phyloP scores from a whole-genome alignment of 2,113 vertebrate genomes.

The Pseudonaja textilis region DNA sequence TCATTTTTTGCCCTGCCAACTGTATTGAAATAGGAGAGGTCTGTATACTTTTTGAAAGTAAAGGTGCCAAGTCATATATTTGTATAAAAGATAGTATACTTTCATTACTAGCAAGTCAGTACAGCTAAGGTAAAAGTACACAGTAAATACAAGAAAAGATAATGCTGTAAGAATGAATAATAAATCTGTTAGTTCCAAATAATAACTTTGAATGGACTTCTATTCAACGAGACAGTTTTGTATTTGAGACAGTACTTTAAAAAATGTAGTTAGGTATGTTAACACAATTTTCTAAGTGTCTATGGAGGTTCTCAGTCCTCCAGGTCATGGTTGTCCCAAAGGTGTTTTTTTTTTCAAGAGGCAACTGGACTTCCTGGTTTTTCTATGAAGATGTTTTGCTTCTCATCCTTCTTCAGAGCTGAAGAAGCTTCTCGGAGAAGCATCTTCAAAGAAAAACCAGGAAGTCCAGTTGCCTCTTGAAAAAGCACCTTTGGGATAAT shows the following conservation, averaged over 20 bases:
- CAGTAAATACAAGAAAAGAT: neutral
- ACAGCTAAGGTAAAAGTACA: neutral
- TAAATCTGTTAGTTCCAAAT: neutral
- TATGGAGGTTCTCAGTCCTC: too few relatives aligned
- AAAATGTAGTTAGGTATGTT: neutral
- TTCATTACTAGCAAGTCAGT: neutral
- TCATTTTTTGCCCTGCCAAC: neutral
- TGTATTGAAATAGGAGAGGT: neutral
- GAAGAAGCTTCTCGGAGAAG: too few relatives aligned
- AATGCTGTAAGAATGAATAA: neutral
- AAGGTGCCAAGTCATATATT: neutral
- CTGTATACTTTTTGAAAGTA: neutral
- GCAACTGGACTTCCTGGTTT: too few relatives aligned
- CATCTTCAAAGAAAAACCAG: too few relatives aligned
- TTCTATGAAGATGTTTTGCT: too few relatives aligned
- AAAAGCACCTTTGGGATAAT: neutral
- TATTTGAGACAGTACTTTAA: neutral
- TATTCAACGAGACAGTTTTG: neutral
- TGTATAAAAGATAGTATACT: neutral
- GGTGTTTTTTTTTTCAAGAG: too few relatives aligned
- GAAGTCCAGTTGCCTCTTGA: too few relatives aligned
- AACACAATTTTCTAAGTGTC: neutral
- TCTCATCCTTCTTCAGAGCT: too few relatives aligned
- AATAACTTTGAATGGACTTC: neutral
- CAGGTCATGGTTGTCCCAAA: too few relatives aligned